phyloP scores from a whole-genome alignment of 2,888 invertebrate genomes.

The Smittia aterrima region DNA sequence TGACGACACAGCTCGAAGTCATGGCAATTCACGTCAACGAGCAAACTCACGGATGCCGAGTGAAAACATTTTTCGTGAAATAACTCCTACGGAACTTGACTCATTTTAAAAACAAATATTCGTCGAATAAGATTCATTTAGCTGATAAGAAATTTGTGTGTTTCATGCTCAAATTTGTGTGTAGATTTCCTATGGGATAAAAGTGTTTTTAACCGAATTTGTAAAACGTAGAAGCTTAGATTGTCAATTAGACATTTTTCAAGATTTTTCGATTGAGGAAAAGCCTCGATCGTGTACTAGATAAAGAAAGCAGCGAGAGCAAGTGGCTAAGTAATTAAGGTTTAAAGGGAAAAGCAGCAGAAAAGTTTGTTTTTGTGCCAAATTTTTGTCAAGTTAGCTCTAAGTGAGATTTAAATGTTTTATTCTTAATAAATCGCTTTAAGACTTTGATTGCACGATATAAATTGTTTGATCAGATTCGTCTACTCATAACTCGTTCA shows the following conservation, averaged over 20 bases:
- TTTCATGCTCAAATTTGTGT: not conserved
- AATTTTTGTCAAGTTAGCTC: constrained; percentile 19
- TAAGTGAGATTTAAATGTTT: constrained; percentile 3
- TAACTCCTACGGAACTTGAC: constrained; percentile 9
- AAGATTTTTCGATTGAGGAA: not conserved
- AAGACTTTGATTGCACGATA: too few relatives aligned
- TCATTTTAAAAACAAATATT: not conserved
- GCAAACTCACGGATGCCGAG: constrained; percentile 25
- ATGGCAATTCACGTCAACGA: not conserved
- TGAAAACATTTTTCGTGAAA: constrained; percentile 17
- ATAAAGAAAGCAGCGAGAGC: not conserved
- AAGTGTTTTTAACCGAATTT: not conserved
- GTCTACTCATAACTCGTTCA: too few relatives aligned
- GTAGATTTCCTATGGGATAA: constrained; percentile 4
- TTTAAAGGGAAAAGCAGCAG: not conserved
- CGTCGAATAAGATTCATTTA: not conserved
- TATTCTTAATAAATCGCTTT: not conserved
- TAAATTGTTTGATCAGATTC: too few relatives aligned
- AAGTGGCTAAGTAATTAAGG: not conserved
- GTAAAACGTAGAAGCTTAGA: not conserved
- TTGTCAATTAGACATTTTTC: too few relatives aligned
- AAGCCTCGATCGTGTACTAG: not conserved
- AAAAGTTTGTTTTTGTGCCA: constrained; percentile 13
- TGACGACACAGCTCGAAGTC: constrained; percentile 27
- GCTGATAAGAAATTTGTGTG: not conserved